phyloP scores from a whole-genome alignment of 2,888 invertebrate species.

The Eucriotettix oculatus region DNA sequence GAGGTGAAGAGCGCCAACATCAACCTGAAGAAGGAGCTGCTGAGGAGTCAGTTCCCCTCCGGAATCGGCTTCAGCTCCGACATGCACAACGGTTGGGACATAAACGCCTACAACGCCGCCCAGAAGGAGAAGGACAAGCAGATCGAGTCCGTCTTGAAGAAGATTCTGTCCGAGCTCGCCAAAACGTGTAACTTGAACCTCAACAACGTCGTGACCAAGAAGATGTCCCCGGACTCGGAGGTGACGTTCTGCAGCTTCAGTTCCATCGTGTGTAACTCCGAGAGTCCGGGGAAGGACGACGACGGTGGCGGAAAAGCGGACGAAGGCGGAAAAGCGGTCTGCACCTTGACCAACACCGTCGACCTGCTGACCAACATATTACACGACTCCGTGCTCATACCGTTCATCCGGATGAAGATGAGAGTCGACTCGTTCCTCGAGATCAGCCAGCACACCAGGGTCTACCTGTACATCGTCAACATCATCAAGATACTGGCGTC shows the following conservation, averaged over 20 bases:
- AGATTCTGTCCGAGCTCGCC: conserved; percentile 10
- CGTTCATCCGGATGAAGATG: conserved; percentile 11
- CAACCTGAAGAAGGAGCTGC: neutral
- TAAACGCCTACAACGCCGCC: conserved; percentile 22
- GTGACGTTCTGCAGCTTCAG: conserved; percentile 6
- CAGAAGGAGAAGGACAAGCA: conserved; percentile 24
- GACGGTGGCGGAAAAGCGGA: neutral
- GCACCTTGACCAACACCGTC: neutral
- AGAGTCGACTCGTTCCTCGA: conserved; percentile 22
- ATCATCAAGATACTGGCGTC: conserved; percentile 11
- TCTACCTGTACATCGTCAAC: conserved; percentile 14
- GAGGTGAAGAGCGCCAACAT: neutral
- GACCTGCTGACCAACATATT: conserved; percentile 9
- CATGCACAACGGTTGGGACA: conserved; percentile 19
- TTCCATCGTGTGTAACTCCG: conserved; percentile 3
- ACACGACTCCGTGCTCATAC: conserved; percentile 11
- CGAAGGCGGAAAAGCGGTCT: neutral
- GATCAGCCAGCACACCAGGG: conserved; percentile 21
- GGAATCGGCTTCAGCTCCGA: conserved; percentile 10
- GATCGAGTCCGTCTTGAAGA: conserved; percentile 15
- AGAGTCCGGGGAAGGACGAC: neutral
- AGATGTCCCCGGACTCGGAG: neutral
- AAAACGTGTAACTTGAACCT: too few relatives aligned
- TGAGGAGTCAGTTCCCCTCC: conserved; percentile 6
- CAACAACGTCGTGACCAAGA: too few relatives aligned